A percentile compares a stretch with the other conserved stretches of the same genome.
Conservation (phyloP, 2,797 vertebrate species). For the Tragelaphus eurycerus region DNA sequence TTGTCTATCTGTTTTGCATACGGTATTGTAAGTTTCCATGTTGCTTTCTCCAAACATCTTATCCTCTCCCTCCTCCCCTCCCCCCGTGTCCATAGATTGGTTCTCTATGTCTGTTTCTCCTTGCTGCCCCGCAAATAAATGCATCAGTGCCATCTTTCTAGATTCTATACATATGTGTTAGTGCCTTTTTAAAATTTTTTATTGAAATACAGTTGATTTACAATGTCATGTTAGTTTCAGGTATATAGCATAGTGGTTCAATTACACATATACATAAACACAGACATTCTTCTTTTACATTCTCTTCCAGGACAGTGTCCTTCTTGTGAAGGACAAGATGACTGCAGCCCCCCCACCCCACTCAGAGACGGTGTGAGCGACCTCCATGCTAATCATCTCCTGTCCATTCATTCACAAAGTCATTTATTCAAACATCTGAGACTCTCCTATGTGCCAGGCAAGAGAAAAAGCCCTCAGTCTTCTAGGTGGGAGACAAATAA, state of each 20-base stretch:
- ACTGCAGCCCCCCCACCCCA: fast-evolving
- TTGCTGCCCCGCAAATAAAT: neutral
- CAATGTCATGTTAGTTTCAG: neutral
- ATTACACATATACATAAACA: neutral
- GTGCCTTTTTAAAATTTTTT: fast-evolving
- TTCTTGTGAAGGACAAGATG: neutral
- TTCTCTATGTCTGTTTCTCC: neutral
- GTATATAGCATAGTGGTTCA: neutral
- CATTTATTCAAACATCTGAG: neutral
- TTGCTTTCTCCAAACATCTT: neutral
- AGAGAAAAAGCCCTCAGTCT: neutral
- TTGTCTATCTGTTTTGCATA: neutral
- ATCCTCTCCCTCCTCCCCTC: neutral
- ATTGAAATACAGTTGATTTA: neutral
- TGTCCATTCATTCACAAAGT: neutral
- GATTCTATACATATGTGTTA: neutral
- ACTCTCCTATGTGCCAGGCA: neutral
- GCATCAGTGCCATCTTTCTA: neutral
- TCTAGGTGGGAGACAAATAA: neutral
- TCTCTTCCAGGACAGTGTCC: neutral
- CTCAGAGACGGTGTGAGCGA: neutral
- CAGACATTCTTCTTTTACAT: neutral
- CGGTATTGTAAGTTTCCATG: neutral
- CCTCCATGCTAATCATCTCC: neutral
- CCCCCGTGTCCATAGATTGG: neutral